These are phyloP conservation scores for Lytechinus pictus DNA, from an alignment of 35 echinoderm and acorn worm genomes.

Conservation along the genomic window DNA sequence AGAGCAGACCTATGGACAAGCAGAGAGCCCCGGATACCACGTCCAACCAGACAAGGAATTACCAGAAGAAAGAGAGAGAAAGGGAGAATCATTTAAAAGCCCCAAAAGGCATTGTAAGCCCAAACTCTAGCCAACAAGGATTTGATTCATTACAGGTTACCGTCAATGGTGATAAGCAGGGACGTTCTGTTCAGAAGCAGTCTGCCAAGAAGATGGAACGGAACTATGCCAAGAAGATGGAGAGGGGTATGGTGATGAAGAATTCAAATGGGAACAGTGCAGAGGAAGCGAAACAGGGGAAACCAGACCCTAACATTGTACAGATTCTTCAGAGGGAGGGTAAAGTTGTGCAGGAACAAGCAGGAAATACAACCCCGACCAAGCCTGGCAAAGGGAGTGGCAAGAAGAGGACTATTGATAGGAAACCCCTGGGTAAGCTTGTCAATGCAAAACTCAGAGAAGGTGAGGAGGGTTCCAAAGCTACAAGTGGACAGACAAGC, in stretches of 20 bases:
- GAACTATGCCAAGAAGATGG: neutral
- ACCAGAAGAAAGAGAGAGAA: neutral
- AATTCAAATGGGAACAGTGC: neutral
- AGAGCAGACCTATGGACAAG: slow-evolving; percentile 8
- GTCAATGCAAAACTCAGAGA: slow-evolving; percentile 24
- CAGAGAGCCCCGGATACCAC: neutral
- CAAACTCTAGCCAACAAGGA: neutral
- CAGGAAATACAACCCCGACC: neutral
- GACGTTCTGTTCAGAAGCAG: neutral
- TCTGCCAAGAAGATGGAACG: slow-evolving; percentile 15
- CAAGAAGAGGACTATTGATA: slow-evolving; percentile 16
- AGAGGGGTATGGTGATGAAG: neutral
- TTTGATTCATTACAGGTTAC: neutral
- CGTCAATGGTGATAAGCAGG: neutral
- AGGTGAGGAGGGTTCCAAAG: neutral
- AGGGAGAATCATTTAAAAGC: neutral
- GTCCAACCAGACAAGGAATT: neutral
- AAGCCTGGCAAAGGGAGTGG: neutral
- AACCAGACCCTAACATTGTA: neutral
- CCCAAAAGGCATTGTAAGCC: neutral
- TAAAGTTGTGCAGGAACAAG: neutral
- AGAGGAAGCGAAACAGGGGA: neutral
- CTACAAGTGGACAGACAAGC: neutral
- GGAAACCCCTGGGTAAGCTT: slow-evolving; percentile 17
- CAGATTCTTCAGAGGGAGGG: slow-evolving; percentile 21